Conservation (phyloP, 2,113 vertebrate species). For the Guaruba guarouba region DNA sequence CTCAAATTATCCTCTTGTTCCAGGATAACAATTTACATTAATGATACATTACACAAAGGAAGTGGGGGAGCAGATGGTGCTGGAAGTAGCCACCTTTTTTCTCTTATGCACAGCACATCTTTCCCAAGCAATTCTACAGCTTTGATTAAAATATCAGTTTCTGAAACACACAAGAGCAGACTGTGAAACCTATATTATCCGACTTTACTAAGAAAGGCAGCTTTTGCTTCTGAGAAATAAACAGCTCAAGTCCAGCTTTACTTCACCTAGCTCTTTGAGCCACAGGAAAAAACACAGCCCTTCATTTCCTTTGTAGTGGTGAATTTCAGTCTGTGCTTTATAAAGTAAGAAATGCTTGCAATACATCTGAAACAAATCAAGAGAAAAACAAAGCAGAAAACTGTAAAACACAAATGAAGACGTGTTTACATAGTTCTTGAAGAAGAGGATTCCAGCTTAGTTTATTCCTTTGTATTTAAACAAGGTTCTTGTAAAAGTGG, state of each 20-base stretch:
- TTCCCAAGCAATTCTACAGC: not conserved
- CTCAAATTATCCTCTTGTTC: not conserved
- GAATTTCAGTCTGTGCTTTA: not conserved
- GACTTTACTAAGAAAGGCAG: not conserved
- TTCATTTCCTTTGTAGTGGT: not conserved
- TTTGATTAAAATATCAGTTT: conserved; percentile 33
- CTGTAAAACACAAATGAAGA: not conserved
- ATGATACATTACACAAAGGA: not conserved
- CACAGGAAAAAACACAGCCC: not conserved
- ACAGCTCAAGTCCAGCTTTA: not conserved
- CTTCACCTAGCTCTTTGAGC: not conserved
- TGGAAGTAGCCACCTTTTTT: not conserved
- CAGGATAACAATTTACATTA: not conserved
- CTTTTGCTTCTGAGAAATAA: not conserved
- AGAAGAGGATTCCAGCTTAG: not conserved
- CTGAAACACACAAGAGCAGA: not conserved
- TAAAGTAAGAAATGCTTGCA: not conserved
- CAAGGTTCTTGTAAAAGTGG: not conserved
- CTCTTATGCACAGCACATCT: not conserved
- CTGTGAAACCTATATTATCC: conserved; percentile 2
- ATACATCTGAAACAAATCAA: not conserved
- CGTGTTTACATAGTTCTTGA: not conserved
- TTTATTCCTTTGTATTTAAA: not conserved
- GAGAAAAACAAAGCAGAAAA: not conserved
- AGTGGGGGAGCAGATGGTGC: not conserved